These are phyloP conservation scores for Agrochola litura DNA, from an alignment of 2,888 invertebrate species.

Conservation along the genomic window DNA sequence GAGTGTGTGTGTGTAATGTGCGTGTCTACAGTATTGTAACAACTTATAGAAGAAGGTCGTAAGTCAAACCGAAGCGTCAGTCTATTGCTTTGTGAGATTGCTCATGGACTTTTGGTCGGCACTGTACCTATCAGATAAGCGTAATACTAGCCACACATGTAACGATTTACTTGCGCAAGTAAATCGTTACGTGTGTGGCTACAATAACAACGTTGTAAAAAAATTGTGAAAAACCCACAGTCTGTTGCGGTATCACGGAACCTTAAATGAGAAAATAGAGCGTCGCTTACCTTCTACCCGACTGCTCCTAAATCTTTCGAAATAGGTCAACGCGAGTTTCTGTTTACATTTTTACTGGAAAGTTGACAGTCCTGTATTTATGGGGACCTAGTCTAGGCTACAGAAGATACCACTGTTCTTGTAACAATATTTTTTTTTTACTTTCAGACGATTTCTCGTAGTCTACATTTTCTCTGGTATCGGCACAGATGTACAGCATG, in stretches of 20 bases:
- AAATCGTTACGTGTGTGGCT: too few species aligned
- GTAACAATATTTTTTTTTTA: not conserved
- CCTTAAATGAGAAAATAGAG: not conserved
- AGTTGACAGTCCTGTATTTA: conserved; percentile 23
- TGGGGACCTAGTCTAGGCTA: not conserved
- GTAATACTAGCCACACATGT: not conserved
- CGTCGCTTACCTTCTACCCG: not conserved
- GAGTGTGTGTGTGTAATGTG: too few species aligned
- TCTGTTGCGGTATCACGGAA: not conserved
- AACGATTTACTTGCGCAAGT: too few species aligned
- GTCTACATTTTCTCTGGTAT: not conserved
- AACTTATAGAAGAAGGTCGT: too few species aligned
- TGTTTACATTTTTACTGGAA: conserved; percentile 10
- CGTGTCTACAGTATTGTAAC: too few species aligned
- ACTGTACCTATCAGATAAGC: not conserved
- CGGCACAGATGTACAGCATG: too few species aligned
- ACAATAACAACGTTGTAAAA: not conserved
- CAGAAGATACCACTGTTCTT: not conserved
- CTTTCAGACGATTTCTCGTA: not conserved
- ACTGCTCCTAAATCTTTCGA: conserved; percentile 17
- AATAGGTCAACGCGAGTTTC: conserved; percentile 4
- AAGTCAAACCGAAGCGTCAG: too few species aligned
- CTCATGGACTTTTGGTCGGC: too few species aligned
- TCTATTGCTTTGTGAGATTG: too few species aligned
- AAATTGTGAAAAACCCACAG: not conserved